A percentile compares a stretch with the other conserved stretches of the same genome.
Conservation (phyloP, 2,797 vertebrate genomes). For the Chaunax sp. region DNA sequence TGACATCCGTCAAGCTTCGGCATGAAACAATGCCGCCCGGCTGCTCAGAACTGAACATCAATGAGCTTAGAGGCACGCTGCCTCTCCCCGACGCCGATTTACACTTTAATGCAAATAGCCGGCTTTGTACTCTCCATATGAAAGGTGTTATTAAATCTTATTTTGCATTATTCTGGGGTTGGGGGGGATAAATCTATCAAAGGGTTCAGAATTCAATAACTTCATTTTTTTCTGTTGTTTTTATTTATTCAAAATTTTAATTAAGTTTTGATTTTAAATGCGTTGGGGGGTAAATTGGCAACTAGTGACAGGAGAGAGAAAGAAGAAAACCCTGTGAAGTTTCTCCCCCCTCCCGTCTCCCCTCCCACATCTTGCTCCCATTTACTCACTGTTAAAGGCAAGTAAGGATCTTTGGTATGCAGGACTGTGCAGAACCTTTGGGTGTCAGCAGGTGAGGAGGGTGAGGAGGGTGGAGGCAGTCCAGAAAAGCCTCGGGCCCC, state of each 20-base stretch:
- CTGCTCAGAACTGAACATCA: slow-evolving; percentile 84
- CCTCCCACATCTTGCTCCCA: slow-evolving; percentile 31
- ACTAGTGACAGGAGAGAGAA: slow-evolving; percentile 65
- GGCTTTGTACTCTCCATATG: slow-evolving; percentile 84
- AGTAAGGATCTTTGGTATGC: slow-evolving; percentile 13
- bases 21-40: slow-evolving; percentile 83
- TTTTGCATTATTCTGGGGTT: slow-evolving; percentile 85
- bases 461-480: not conserved
- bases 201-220: slow-evolving; percentile 85
- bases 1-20: slow-evolving; percentile 84
- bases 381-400: slow-evolving; percentile 50
- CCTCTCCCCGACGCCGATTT: slow-evolving; percentile 79
- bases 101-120: slow-evolving; percentile 85
- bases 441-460: slow-evolving; percentile 24
- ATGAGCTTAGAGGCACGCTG: slow-evolving; percentile 82
- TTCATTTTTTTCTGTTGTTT: slow-evolving; percentile 73
- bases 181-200: slow-evolving; percentile 86
- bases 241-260: slow-evolving; percentile 85
- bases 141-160: slow-evolving; percentile 88
- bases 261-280: slow-evolving; percentile 78
- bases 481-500: slow-evolving; percentile 27
- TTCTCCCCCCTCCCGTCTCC: not conserved
- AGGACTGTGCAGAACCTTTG: slow-evolving; percentile 5
- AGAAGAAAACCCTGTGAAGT: slow-evolving; percentile 74
- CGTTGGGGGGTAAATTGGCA: slow-evolving; percentile 68